phyloP scores from a whole-genome alignment of 1,140 invertebrate species.

The Pristionchus pacificus region DNA sequence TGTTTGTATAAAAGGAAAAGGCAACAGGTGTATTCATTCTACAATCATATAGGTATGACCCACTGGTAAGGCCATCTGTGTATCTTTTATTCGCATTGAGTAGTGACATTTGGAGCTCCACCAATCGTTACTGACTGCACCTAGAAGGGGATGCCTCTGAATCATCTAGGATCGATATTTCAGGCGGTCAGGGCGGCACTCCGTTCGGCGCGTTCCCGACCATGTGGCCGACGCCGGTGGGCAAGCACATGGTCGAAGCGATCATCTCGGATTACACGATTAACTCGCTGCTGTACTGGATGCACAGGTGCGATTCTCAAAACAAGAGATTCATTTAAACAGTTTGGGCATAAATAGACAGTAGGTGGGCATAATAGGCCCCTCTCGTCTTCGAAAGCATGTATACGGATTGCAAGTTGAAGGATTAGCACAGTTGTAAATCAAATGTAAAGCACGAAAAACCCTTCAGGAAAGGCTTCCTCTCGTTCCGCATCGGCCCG shows the following conservation, averaged over 20 bases:
- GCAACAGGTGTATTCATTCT: no score
- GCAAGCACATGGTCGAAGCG: constrained; percentile 52
- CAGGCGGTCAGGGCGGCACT: constrained; percentile 39
- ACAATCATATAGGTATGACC: no score
- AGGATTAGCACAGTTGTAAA: no score
- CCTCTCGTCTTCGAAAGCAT: background rate
- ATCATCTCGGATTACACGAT: constrained; percentile 52
- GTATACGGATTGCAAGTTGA: background rate
- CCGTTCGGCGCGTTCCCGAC: constrained; percentile 56
- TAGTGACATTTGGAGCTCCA: no score
- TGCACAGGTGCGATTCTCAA: constrained; percentile 36
- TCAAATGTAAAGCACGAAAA: no score
- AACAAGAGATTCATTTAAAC: no score
- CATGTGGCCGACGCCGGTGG: constrained; percentile 45
- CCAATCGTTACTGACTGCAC: constrained; percentile 34
- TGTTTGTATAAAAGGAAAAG: no score
- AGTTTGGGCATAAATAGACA: no score
- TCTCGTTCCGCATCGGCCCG: constrained; percentile 49
- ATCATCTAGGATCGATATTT: background rate
- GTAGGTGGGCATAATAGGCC: no score
- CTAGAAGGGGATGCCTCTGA: background rate
- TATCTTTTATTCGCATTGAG: no score
- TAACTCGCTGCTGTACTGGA: constrained; percentile 52
- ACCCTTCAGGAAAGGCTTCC: constrained; percentile 46
- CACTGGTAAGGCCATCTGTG: no score